Conservation (phyloP, 2,888 invertebrate species). For the Beris morrisii region DNA sequence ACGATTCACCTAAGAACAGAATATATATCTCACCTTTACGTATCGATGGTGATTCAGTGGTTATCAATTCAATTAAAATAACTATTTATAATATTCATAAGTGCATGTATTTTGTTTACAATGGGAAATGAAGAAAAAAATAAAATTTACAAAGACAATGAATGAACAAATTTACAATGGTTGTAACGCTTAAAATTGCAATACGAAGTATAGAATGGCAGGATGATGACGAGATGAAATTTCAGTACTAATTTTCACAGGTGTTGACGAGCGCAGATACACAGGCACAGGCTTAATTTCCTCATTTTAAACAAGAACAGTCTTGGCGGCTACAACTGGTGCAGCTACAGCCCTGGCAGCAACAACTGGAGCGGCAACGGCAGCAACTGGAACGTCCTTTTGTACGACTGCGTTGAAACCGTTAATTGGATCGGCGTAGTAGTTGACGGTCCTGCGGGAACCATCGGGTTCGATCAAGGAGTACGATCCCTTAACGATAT, state of each 20-base stretch:
- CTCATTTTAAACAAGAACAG: constrained; percentile 37
- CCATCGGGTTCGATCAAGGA: constrained; percentile 59
- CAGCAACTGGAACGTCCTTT: constrained; percentile 55
- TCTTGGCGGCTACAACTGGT: constrained; percentile 42
- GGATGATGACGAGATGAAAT: constrained; percentile 31
- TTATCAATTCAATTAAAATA: too few species aligned
- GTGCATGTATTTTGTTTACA: constrained; percentile 31
- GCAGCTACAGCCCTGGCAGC: constrained; percentile 50
- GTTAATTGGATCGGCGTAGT: constrained; percentile 57
- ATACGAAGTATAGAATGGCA: constrained; percentile 26
- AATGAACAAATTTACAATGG: constrained; percentile 49
- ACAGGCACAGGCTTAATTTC: constrained; percentile 5
- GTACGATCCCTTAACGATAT: constrained; percentile 58
- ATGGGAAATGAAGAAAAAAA: constrained; percentile 21
- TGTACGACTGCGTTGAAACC: constrained; percentile 59
- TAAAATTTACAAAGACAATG: constrained; percentile 42
- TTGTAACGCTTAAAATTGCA: constrained; percentile 48
- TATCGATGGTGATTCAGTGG: too few species aligned
- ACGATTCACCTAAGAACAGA: too few species aligned
- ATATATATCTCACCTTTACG: too few species aligned
- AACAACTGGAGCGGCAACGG: constrained; percentile 54
- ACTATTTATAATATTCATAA: background rate
- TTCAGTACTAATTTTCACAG: constrained; percentile 32
- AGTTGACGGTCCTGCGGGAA: constrained; percentile 57
- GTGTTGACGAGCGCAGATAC: constrained; percentile 31